Percentiles rank a stretch among this genome's conserved stretches.
Conservation (phyloP, 2,797 vertebrate genomes). For the Cirrhinus mrigala region DNA sequence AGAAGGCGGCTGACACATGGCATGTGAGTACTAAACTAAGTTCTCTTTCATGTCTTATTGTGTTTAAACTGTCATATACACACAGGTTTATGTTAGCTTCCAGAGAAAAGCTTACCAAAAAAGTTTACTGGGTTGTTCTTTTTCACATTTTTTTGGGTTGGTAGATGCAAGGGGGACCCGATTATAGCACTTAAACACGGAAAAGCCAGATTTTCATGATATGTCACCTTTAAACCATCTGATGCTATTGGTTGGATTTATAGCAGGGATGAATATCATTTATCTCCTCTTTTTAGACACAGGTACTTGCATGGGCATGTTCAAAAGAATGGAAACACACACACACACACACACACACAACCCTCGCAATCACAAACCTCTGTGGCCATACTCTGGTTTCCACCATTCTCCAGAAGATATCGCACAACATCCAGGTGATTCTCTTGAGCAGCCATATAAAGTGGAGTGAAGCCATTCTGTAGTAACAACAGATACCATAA, state of each 20-base stretch:
- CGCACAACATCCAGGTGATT: slow-evolving; percentile 95
- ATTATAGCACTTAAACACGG: no score
- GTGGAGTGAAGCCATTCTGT: slow-evolving; percentile 97
- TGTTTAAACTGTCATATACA: no score
- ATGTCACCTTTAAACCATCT: neutral
- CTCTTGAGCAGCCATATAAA: slow-evolving; percentile 98
- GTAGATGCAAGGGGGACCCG: no score
- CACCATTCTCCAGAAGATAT: slow-evolving; percentile 94
- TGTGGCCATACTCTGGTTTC: slow-evolving; percentile 97
- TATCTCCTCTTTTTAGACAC: neutral
- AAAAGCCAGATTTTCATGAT: no score
- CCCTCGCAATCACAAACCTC: slow-evolving; percentile 79
- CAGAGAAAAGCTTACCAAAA: no score
- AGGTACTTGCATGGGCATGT: neutral
- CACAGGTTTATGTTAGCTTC: no score
- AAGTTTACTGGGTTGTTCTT: no score
- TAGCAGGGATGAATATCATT: neutral
- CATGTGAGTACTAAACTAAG: no score
- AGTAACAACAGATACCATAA: slow-evolving; percentile 4
- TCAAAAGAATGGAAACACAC: neutral
- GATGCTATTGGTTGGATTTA: neutral
- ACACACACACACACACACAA: slow-evolving; percentile 13
- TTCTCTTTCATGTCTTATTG: no score
- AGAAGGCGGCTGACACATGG: no score
- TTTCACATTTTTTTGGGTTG: no score